Evolutionary conservation across 2,113 vertebrate species (phyloP), one percentile per base, ranked within the genome.

Genomic region (Parotia lawesii): DNA sequence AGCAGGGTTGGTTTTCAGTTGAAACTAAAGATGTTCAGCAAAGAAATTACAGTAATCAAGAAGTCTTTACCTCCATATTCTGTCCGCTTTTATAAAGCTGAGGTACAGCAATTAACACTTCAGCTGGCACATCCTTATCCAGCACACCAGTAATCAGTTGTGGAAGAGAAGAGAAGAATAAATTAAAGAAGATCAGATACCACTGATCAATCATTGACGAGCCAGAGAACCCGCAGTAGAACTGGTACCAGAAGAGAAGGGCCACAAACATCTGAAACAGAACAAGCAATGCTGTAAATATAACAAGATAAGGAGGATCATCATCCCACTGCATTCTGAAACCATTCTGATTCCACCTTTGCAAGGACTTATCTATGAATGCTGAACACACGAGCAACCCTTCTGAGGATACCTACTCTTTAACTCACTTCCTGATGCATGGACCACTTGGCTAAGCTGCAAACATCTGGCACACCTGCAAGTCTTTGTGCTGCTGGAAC

Each of bases 161-260:
- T 74, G 99, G 99, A 91, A 99, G 98, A 25, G 99, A 99, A 3
- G 99, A 99, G 97, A 99, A 99, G 96, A 99, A 96, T 96, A 99
- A 98, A 97, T 99, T 99, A 95, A 99, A 99, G 98, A 99, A 99
- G 97, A 99, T 99, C 76, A 99, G 98, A 92, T 99, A 99, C 99
- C 99, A 99, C 97, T 99, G 99, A 96, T 99, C 99, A 40, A 99
- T 97, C 99, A 99, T 99, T 69, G 99, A 95, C 0, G 99, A 99
- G 9, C 99, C 99, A 6, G 99, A 99, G 98, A 99, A 99, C 9
- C 99, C 99, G 2, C 99, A 99, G 97, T 98, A 99, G 96, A 99
- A 99, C 98, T 99, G 99, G 97, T 99, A 99, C 99, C 99, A 99
- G 97, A 99, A 99, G 76, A 99, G 98, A 81, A 99, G 98, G 25